Evolutionary conservation across 2,888 invertebrate species (phyloP).

Genomic region (Drosophila multiciliata): DNA sequence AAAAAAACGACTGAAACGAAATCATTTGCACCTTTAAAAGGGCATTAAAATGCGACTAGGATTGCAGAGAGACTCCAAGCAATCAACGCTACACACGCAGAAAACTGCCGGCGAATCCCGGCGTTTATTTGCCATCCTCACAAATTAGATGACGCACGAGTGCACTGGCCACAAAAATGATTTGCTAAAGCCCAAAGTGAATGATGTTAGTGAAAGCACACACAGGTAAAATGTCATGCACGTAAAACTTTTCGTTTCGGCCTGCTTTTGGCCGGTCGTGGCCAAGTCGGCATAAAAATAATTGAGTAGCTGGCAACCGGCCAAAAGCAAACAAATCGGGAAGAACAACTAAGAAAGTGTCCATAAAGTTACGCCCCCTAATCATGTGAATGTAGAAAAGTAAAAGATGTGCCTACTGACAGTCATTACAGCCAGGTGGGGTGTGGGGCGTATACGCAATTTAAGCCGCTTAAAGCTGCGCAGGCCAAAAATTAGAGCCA

Average conservation of each 20-base stretch:
- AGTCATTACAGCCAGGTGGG: slow-evolving; percentile 49
- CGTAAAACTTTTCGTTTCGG: slow-evolving; percentile 39
- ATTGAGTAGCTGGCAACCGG: slow-evolving; percentile 60
- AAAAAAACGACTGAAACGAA: slow-evolving; percentile 31
- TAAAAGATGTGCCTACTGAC: slow-evolving; percentile 55
- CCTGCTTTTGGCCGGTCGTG: slow-evolving; percentile 21
- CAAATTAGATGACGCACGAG: slow-evolving; percentile 77
- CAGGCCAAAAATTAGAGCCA: slow-evolving; percentile 53
- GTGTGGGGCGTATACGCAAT: slow-evolving; percentile 65
- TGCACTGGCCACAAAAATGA: slow-evolving; percentile 70
- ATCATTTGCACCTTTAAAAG: slow-evolving; percentile 75
- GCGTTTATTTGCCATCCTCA: slow-evolving; percentile 10
- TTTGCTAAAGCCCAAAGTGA: slow-evolving; percentile 44
- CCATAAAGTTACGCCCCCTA: slow-evolving; percentile 15
- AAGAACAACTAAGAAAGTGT: slow-evolving; percentile 4
- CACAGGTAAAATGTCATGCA: slow-evolving; percentile 38
- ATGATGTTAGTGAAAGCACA: slow-evolving; percentile 3
- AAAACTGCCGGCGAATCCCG: background rate
- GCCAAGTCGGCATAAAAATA: slow-evolving; percentile 63
- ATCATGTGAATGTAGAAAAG: slow-evolving; percentile 48
- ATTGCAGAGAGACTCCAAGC: slow-evolving; percentile 20
- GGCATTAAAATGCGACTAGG: slow-evolving; percentile 60
- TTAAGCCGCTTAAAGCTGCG: slow-evolving; percentile 70
- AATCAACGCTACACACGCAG: slow-evolving; percentile 50
- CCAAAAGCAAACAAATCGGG: background rate